These are phyloP conservation scores for Sycophila sp. DNA, from an alignment of 1,140 invertebrate genomes.

Conservation along the genomic window DNA sequence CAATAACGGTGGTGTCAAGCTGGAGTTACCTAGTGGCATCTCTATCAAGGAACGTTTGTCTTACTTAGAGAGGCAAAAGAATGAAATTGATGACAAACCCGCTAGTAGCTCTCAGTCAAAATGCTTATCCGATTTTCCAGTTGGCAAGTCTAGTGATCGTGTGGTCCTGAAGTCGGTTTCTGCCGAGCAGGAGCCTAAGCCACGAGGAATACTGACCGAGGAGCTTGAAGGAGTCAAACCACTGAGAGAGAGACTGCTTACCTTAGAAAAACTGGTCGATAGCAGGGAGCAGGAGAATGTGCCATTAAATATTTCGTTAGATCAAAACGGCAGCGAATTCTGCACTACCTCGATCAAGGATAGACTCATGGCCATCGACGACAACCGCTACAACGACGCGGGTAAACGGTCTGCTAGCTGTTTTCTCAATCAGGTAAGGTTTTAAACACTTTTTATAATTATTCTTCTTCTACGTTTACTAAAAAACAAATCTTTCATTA, in stretches of 20 bases:
- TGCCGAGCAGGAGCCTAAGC: slow-evolving; percentile 71
- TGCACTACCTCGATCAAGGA: slow-evolving; percentile 69
- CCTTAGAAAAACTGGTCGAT: slow-evolving; percentile 56
- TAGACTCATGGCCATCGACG: slow-evolving; percentile 67
- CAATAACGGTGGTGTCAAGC: slow-evolving; percentile 63
- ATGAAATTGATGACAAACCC: too few relatives aligned
- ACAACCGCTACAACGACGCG: slow-evolving; percentile 65
- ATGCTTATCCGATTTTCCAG: too few relatives aligned
- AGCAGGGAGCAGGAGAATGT: slow-evolving; percentile 45
- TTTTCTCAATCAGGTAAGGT: slow-evolving; percentile 54
- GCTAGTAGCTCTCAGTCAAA: too few relatives aligned
- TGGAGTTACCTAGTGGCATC: slow-evolving; percentile 71
- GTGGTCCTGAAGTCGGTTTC: too few relatives aligned
- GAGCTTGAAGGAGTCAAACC: slow-evolving; percentile 56
- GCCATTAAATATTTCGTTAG: slow-evolving; percentile 33
- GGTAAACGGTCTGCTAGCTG: slow-evolving; percentile 48
- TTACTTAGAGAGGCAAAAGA: slow-evolving; percentile 71
- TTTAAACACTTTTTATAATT: slow-evolving; percentile 28
- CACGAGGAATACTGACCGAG: slow-evolving; percentile 54
- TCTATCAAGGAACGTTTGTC: slow-evolving; percentile 78
- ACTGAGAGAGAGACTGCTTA: slow-evolving; percentile 58
- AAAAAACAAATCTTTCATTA: background rate
- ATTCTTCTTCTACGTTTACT: too few relatives aligned
- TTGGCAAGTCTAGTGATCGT: too few relatives aligned
- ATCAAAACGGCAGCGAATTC: slow-evolving; percentile 63